A percentile compares a stretch with the other conserved stretches of the same genome.
phyloP scores from a whole-genome alignment of 2,888 invertebrate species.

The Philaethria dido region DNA sequence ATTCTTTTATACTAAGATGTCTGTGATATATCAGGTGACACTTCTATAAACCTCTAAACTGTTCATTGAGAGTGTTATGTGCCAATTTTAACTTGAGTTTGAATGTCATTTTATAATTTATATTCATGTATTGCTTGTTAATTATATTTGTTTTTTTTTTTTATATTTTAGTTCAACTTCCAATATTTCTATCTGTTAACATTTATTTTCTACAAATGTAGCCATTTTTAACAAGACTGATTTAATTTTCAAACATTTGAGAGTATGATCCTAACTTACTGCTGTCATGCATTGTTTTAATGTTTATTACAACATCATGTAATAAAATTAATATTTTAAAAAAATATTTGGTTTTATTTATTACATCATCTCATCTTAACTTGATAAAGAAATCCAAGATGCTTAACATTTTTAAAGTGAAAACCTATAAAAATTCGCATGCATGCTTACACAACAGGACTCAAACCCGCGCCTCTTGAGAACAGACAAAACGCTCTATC shows the following conservation, averaged over 20 bases:
- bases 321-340: conserved; percentile 81
- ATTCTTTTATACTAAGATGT: conserved; percentile 60
- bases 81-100: conserved; percentile 68
- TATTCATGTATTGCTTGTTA: conserved; percentile 63
- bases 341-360: conserved; percentile 41
- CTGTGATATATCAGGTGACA: conserved; percentile 66
- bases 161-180: conserved; percentile 58
- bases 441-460: too few species aligned
- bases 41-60: conserved; percentile 42
- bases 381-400: not conserved
- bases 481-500: too few species aligned
- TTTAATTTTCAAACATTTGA: conserved; percentile 79
- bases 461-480: too few species aligned
- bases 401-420: too few species aligned
- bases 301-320: conserved; percentile 79
- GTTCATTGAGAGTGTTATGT: conserved; percentile 55
- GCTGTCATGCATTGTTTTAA: conserved; percentile 77
- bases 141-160: conserved; percentile 62
- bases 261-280: conserved; percentile 78
- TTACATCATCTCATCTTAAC: not conserved
- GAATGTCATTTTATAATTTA: conserved; percentile 63
- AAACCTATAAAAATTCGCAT: too few species aligned
- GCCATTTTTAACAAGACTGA: conserved; percentile 85
- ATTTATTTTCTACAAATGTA: conserved; percentile 70
- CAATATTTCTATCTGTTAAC: conserved; percentile 62